Conservation (phyloP, 1,140 invertebrate genomes). For the Penaeus indicus region DNA sequence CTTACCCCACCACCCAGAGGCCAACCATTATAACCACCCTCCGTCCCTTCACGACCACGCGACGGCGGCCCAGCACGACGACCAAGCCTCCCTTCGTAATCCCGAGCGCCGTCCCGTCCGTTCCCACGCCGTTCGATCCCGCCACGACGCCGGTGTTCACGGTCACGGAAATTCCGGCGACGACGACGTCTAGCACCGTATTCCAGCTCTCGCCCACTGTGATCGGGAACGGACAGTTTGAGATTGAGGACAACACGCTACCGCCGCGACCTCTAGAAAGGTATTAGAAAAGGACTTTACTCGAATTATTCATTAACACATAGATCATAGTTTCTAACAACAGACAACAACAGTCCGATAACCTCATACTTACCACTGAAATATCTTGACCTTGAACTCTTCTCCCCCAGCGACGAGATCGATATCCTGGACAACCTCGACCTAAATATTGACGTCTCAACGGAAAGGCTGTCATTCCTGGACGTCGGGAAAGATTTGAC, state of each 20-base stretch:
- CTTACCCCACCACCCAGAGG: background rate
- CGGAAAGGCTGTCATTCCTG: background rate
- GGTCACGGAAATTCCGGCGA: slow-evolving; percentile 39
- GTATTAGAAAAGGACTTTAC: background rate
- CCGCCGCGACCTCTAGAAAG: background rate
- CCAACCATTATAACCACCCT: background rate
- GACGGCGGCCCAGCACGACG: no score
- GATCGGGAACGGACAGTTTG: slow-evolving; percentile 36
- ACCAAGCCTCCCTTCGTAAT: background rate
- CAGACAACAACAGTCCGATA: no score
- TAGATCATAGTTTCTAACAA: no score
- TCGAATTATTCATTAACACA: background rate
- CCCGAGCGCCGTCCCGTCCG: background rate
- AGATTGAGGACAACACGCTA: background rate
- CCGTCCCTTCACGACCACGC: background rate
- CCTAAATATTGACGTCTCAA: no score
- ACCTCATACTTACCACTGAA: background rate
- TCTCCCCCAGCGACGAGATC: background rate
- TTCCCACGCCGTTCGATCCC: background rate
- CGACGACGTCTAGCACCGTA: slow-evolving; percentile 35
- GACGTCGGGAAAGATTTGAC: background rate
- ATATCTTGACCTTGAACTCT: background rate
- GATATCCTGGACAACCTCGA: slow-evolving; percentile 23
- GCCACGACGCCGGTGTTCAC: slow-evolving; percentile 41
- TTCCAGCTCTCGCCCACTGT: slow-evolving; percentile 33